phyloP scores from a whole-genome alignment of 2,888 invertebrate genomes.

The Elmis aenea region DNA sequence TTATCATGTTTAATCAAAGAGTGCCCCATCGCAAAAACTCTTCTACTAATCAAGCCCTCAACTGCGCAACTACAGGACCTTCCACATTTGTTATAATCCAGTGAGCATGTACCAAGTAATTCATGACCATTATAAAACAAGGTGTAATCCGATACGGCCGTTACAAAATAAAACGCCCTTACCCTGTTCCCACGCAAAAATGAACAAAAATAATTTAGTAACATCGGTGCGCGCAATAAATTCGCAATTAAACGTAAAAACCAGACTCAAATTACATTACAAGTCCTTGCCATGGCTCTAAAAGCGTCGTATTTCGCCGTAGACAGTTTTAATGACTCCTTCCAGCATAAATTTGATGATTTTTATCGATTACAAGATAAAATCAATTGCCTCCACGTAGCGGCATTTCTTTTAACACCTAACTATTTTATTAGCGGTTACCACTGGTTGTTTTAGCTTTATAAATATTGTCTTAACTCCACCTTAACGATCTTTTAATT shows the following conservation, averaged over 20 bases:
- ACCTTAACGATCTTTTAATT: slow-evolving; percentile 1
- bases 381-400: slow-evolving; percentile 9
- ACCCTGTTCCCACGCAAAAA: slow-evolving; percentile 11
- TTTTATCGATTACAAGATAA: slow-evolving; percentile 11
- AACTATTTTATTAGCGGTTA: no score
- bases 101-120: no score
- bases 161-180: slow-evolving; percentile 6
- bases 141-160: not conserved
- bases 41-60: no score
- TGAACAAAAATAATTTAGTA: slow-evolving; percentile 13
- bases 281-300: slow-evolving; percentile 11
- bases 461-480: no score
- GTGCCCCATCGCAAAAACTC: no score
- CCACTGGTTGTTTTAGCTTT: no score
- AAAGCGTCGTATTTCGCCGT: slow-evolving; percentile 10
- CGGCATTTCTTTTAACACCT: slow-evolving; percentile 9
- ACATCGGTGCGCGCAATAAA: slow-evolving; percentile 9
- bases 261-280: slow-evolving; percentile 12
- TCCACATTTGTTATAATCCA: no score
- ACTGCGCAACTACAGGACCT: no score
- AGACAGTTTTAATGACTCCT: slow-evolving; percentile 12
- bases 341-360: slow-evolving; percentile 10
- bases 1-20: no score
- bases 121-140: not conserved
- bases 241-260: slow-evolving; percentile 11